Evolutionary conservation across 2,797 vertebrate species (phyloP).

Genomic region (Chelmon rostratus): DNA sequence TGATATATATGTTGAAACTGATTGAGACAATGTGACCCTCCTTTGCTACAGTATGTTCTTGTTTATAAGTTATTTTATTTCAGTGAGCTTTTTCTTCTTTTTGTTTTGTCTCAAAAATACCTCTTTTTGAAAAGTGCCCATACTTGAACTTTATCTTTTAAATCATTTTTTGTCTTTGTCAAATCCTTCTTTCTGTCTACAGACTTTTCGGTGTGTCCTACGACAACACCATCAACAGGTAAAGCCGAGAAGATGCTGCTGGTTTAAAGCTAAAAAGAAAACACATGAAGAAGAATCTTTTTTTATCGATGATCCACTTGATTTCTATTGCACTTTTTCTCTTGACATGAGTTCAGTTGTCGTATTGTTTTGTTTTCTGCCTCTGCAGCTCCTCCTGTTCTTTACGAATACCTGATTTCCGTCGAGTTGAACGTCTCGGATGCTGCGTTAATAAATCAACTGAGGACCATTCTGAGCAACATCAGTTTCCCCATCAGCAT

Average conservation of each 20-base stretch:
- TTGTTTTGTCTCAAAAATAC: not conserved
- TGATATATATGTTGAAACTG: not conserved
- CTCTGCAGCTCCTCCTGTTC: constrained; percentile 29
- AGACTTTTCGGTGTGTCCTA: constrained; percentile 27
- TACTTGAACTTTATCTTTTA: not conserved
- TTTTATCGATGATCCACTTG: too few species aligned
- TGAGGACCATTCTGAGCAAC: constrained; percentile 30
- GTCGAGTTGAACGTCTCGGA: constrained; percentile 51
- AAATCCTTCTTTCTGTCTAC: not conserved
- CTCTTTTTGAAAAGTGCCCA: not conserved
- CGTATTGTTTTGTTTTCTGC: not conserved
- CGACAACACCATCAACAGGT: constrained; percentile 34
- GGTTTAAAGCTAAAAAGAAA: not conserved
- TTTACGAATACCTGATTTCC: constrained; percentile 38
- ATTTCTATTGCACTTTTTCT: not conserved
- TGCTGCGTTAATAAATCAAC: constrained; percentile 9
- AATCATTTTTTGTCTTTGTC: too few species aligned
- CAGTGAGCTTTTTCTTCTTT: not conserved
- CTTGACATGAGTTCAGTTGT: not conserved
- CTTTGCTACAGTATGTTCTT: too few species aligned
- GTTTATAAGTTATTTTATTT: not conserved
- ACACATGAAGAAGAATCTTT: not conserved
- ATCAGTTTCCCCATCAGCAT: constrained; percentile 36
- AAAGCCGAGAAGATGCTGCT: not conserved
- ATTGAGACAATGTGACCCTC: not conserved